A percentile compares a stretch with the other conserved stretches of the same genome.
These are phyloP conservation scores for Corynorhinus townsendii DNA, from an alignment of 2,113 vertebrate species.

Conservation along the genomic window DNA sequence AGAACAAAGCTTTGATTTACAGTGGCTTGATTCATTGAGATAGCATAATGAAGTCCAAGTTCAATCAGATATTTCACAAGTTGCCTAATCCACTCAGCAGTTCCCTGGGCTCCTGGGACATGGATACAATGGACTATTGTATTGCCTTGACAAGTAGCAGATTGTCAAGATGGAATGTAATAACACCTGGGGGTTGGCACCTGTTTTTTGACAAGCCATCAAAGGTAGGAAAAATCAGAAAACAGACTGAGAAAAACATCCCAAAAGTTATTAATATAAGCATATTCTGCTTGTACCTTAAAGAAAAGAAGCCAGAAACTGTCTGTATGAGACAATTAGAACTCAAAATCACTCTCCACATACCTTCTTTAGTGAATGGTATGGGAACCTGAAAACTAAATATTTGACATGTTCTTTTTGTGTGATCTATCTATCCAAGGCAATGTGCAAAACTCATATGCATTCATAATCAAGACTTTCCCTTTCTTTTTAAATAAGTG, in stretches of 20 bases:
- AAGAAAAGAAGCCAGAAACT: slow-evolving; percentile 13
- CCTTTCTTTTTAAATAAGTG: slow-evolving; percentile 9
- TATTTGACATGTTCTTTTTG: not conserved
- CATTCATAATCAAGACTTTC: not conserved
- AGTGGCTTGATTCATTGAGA: slow-evolving; percentile 56
- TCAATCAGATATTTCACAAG: slow-evolving; percentile 72
- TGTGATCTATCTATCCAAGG: not conserved
- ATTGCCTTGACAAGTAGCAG: slow-evolving; percentile 64
- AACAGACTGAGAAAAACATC: slow-evolving; percentile 61
- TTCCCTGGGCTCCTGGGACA: slow-evolving; percentile 57
- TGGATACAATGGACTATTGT: slow-evolving; percentile 67
- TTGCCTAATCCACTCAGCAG: slow-evolving; percentile 65
- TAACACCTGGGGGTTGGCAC: slow-evolving; percentile 65
- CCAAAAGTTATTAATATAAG: slow-evolving; percentile 41
- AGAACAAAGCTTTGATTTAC: slow-evolving; percentile 66
- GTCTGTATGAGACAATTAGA: not conserved
- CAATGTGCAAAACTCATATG: not conserved
- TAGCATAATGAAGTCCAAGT: slow-evolving; percentile 45
- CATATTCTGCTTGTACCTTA: not conserved
- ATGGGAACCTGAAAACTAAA: not conserved
- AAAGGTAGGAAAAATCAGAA: slow-evolving; percentile 68
- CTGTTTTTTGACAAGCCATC: slow-evolving; percentile 74
- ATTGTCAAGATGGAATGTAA: slow-evolving; percentile 73
- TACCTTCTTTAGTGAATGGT: not conserved
- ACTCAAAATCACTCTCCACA: not conserved